A percentile compares a stretch with the other conserved stretches of the same genome.
These are phyloP conservation scores for Melinaea menophilus DNA, from an alignment of 2,888 invertebrate genomes.

Conservation along the genomic window DNA sequence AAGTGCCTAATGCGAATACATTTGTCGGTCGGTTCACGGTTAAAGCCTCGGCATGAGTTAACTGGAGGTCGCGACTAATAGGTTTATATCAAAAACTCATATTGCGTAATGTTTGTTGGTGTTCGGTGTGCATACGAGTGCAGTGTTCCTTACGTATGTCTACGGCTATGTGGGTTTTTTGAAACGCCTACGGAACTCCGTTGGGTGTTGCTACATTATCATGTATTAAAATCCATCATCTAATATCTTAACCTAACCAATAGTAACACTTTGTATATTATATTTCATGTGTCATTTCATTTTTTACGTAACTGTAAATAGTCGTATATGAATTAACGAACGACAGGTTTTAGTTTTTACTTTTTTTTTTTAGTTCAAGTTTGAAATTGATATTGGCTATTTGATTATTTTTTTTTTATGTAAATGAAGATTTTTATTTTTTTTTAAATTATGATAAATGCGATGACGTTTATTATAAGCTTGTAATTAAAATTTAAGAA, in stretches of 20 bases:
- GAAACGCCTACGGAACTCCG: too few relatives aligned
- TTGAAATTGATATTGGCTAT: too few relatives aligned
- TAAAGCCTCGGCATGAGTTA: constrained; percentile 59
- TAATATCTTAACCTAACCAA: constrained; percentile 43
- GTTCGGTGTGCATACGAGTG: constrained; percentile 63
- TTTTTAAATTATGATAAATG: too few relatives aligned
- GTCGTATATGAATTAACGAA: too few relatives aligned
- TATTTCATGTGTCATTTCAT: constrained; percentile 29
- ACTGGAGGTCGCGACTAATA: constrained; percentile 59
- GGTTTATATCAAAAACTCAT: constrained; percentile 40
- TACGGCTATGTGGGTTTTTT: too few relatives aligned
- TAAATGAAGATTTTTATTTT: too few relatives aligned
- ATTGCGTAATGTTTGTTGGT: constrained; percentile 66
- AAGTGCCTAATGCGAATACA: constrained; percentile 31
- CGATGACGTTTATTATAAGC: too few relatives aligned
- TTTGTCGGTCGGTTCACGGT: constrained; percentile 29
- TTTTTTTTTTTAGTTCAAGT: too few relatives aligned
- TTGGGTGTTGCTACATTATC: neutral
- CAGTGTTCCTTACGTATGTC: neutral
- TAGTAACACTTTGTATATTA: constrained; percentile 51
- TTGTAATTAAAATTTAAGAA: too few relatives aligned
- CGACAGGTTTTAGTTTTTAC: too few relatives aligned
- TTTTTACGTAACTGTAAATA: too few relatives aligned
- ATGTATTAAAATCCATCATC: constrained; percentile 30
- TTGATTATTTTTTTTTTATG: too few relatives aligned